Conservation (phyloP, 2,113 vertebrate genomes). For the Daubentonia madagascariensis region DNA sequence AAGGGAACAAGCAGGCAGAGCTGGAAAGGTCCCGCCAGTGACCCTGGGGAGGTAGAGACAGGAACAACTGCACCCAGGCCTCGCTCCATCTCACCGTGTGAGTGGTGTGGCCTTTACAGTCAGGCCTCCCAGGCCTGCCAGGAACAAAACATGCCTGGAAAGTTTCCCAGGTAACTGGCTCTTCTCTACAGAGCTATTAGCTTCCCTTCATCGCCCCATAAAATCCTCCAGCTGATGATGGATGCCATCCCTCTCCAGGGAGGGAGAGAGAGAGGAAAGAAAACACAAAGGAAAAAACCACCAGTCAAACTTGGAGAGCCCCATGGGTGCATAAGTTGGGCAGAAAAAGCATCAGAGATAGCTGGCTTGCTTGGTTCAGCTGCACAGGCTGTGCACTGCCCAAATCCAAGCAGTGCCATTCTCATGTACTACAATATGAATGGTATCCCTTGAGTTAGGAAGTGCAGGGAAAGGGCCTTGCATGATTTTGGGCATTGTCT, state of each 20-base stretch:
- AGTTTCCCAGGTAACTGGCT: not conserved
- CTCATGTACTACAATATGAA: not conserved
- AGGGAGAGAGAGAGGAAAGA: not conserved
- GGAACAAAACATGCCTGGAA: not conserved
- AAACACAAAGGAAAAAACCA: not conserved
- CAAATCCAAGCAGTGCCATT: not conserved
- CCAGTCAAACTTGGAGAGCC: not conserved
- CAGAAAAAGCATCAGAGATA: not conserved
- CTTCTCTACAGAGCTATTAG: not conserved
- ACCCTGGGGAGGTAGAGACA: not conserved
- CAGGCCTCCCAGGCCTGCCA: not conserved
- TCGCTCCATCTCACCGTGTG: accelerated
- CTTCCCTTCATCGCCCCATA: slow-evolving; percentile 30
- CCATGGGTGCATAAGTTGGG: not conserved
- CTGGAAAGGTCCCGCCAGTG: not conserved
- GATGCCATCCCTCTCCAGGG: not conserved
- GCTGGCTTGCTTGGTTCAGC: not conserved
- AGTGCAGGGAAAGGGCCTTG: not conserved
- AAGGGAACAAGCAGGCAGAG: not conserved
- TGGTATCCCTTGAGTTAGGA: not conserved
- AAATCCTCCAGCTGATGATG: accelerated
- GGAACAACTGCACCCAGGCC: not conserved
- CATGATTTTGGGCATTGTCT: not conserved
- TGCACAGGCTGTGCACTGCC: not conserved
- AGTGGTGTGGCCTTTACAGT: not conserved